A percentile compares a stretch with the other conserved stretches of the same genome.
Evolutionary conservation across 2,888 invertebrate species (phyloP).

Genomic region (Phaonia tiefii): DNA sequence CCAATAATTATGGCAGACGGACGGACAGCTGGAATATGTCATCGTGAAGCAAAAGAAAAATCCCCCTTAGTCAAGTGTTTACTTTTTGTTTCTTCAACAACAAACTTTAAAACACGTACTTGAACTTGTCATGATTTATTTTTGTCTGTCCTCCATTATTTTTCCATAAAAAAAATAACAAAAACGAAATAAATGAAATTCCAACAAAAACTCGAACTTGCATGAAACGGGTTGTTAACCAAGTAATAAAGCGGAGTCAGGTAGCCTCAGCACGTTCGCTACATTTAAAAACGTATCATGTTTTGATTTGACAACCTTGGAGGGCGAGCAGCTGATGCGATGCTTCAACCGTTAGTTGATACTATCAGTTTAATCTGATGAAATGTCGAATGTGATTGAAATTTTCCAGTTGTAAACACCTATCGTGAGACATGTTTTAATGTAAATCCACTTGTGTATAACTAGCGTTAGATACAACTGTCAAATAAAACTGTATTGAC

Average conservation of each 20-base stretch:
- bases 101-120: constrained; percentile 26
- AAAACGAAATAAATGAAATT: background rate
- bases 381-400: too few species aligned
- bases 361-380: too few species aligned
- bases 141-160: background rate
- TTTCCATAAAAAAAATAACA: background rate
- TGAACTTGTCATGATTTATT: constrained; percentile 31
- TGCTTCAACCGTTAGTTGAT: too few species aligned
- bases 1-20: background rate
- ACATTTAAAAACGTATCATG: background rate
- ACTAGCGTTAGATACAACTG: too few species aligned
- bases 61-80: background rate
- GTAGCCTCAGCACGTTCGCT: background rate
- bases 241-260: background rate
- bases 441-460: too few species aligned
- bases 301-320: too few species aligned
- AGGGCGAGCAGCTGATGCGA: too few species aligned
- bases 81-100: constrained; percentile 17
- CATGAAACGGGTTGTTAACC: background rate
- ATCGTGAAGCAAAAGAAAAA: background rate
- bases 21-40: background rate
- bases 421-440: too few species aligned
- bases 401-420: too few species aligned
- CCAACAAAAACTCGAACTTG: background rate
- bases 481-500: too few species aligned